Evolutionary conservation across 2,888 invertebrate genomes (phyloP), one percentile per base, ranked within the genome.

Genomic region (Dryocosmus kuriphilus): DNA sequence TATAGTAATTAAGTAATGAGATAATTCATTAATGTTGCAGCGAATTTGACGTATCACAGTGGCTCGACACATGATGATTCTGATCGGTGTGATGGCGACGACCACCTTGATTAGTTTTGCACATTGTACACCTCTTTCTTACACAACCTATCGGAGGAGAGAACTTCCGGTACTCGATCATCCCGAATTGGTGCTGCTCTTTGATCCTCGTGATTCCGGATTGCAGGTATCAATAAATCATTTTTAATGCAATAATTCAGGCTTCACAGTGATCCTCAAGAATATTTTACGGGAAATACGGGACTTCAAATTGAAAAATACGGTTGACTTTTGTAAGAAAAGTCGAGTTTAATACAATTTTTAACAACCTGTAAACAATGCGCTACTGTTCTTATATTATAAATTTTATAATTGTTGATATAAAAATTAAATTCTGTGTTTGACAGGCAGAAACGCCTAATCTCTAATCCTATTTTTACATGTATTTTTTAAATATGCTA

Each of bases 51-150:
- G 71, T 51, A 51, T 71, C 71, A 51, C 46, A 71, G 71, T 51
- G 51, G 19, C 30, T 5, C 27, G n/a, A 51, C 71, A 51, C 83
- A 86, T 77, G 80, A 90, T 90, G 91, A 87, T 89, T 77, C 78
- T 90, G 71, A 81, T 87, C 79, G 85, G 85, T 67, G 73, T 91
- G 27, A 78, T 91, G 78, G 86, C 85, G 67, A 86, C 86, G 38
- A 84, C 87, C 76, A 84, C 86, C 77, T 80, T 90, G 77, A 87
- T 90, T 73, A 85, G 81, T 78, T 80, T 88, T 77, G 85, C 85
- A 75, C 83, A 84, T 71, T 88, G 86, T 55, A 83, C 87, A 51
- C 88, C 90, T 46, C 77, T 88, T 75, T 85, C 88, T 9, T 88
- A 85, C 77, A 82, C 83, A 60, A 81, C 86, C 55, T 86, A 88